Conservation (phyloP, 2,113 vertebrate species). For the Leuciscus idus region DNA sequence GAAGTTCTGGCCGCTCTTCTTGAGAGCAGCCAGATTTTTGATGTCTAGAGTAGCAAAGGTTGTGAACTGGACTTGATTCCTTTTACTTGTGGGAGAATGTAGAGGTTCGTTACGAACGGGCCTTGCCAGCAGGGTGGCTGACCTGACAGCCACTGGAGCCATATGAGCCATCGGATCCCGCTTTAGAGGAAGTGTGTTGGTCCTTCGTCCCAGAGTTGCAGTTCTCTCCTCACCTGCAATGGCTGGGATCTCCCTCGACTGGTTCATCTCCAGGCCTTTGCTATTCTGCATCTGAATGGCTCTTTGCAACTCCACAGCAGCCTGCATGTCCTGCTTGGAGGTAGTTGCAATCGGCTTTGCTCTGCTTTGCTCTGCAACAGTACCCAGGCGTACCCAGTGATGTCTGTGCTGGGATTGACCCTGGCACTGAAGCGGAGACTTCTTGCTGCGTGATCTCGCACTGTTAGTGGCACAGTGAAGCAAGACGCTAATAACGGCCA, state of each 20-base stretch:
- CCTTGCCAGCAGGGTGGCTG: slow-evolving; percentile 71
- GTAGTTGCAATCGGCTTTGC: slow-evolving; percentile 72
- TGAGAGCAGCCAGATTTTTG: slow-evolving; percentile 76
- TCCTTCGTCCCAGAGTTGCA: slow-evolving; percentile 73
- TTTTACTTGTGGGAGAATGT: slow-evolving; percentile 94
- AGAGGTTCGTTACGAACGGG: slow-evolving; percentile 79
- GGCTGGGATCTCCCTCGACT: slow-evolving; percentile 19
- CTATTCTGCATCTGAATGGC: slow-evolving; percentile 48
- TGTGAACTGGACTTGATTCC: slow-evolving; percentile 95
- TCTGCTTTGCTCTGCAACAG: slow-evolving; percentile 68
- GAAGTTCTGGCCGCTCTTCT: slow-evolving; percentile 80
- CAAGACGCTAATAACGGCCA: slow-evolving; percentile 88
- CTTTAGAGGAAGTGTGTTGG: slow-evolving; percentile 62
- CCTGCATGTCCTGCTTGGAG: slow-evolving; percentile 68
- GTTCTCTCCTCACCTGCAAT: slow-evolving; percentile 78
- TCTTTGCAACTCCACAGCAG: slow-evolving; percentile 38
- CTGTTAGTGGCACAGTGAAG: slow-evolving; percentile 88
- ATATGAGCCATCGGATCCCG: slow-evolving; percentile 56
- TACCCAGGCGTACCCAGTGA: slow-evolving; percentile 89
- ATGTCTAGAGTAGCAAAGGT: slow-evolving; percentile 87
- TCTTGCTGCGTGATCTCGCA: slow-evolving; percentile 81
- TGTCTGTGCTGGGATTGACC: slow-evolving; percentile 83
- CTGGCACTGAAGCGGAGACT: slow-evolving; percentile 78
- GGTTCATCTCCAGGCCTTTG: slow-evolving; percentile 49
- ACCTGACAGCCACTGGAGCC: slow-evolving; percentile 60